Evolutionary conservation across 2,888 invertebrate genomes (phyloP).

Genomic region (Choristoneura rosaceana): DNA sequence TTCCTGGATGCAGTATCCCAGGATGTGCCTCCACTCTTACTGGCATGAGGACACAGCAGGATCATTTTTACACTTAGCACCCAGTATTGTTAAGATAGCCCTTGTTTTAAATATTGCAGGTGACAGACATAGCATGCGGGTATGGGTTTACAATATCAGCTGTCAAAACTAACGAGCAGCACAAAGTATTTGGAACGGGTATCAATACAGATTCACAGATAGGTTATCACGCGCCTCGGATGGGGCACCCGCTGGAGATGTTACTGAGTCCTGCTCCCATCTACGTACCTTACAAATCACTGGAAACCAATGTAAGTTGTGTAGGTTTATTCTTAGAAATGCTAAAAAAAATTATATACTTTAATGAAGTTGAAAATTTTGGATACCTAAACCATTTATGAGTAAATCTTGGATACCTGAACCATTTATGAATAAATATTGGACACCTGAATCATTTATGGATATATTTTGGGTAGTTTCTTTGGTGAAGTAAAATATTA

Average conservation of each 20-base stretch:
- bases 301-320: constrained; percentile 80
- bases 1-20: no score
- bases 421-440: no score
- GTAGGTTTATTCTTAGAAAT: constrained; percentile 49
- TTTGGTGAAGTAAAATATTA: no score
- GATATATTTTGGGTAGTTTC: no score
- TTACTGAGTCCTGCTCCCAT: constrained; percentile 90
- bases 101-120: constrained; percentile 68
- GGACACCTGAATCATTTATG: no score
- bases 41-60: no score
- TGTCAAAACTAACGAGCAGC: constrained; percentile 87
- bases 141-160: constrained; percentile 95
- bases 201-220: constrained; percentile 97
- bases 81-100: no score
- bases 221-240: constrained; percentile 88
- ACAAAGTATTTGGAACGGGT: constrained; percentile 94
- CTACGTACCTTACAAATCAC: constrained; percentile 87
- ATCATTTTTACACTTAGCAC: background rate
- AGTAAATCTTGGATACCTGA: no score
- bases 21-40: no score
- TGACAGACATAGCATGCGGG: constrained; percentile 91
- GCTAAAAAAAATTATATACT: no score
- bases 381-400: no score
- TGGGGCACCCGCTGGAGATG: constrained; percentile 88
- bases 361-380: no score